A percentile compares a stretch with the other conserved stretches of the same genome.
Evolutionary conservation across 2,113 vertebrate species (phyloP).

Genomic region (Mustelus asterias): DNA sequence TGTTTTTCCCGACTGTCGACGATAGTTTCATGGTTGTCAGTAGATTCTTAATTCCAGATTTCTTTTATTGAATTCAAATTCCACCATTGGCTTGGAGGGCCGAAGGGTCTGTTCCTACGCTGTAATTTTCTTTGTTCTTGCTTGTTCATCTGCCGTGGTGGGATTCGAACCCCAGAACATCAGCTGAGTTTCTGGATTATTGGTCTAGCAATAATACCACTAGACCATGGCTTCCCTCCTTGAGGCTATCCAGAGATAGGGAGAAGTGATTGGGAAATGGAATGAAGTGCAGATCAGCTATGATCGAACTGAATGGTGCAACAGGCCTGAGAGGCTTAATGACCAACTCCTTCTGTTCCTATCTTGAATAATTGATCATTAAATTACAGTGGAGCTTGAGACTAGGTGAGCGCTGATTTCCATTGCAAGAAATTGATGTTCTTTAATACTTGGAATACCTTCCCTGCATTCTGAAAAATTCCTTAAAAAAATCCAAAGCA

Average conservation of each 20-base stretch:
- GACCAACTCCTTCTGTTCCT: background rate
- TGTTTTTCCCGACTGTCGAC: too few species aligned
- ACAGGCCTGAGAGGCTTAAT: background rate
- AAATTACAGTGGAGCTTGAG: background rate
- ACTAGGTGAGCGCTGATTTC: background rate
- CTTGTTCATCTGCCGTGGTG: too few species aligned
- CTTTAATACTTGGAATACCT: background rate
- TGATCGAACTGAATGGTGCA: background rate
- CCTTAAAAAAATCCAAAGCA: background rate
- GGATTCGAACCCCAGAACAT: too few species aligned
- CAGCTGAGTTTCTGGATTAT: too few species aligned
- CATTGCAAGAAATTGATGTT: background rate
- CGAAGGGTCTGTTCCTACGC: too few species aligned
- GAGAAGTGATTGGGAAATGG: background rate
- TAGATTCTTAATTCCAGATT: too few species aligned
- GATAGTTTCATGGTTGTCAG: too few species aligned
- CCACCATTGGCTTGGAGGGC: too few species aligned
- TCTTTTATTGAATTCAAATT: too few species aligned
- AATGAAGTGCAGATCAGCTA: background rate
- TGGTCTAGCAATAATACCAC: too few species aligned
- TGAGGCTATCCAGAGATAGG: background rate
- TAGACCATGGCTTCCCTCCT: too few species aligned
- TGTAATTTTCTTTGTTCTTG: too few species aligned
- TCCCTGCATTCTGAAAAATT: background rate
- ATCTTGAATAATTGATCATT: background rate